Evolutionary conservation across 2,113 vertebrate species (phyloP), one percentile per base, ranked within the genome.

Genomic region (Corythornis madagascariensis): DNA sequence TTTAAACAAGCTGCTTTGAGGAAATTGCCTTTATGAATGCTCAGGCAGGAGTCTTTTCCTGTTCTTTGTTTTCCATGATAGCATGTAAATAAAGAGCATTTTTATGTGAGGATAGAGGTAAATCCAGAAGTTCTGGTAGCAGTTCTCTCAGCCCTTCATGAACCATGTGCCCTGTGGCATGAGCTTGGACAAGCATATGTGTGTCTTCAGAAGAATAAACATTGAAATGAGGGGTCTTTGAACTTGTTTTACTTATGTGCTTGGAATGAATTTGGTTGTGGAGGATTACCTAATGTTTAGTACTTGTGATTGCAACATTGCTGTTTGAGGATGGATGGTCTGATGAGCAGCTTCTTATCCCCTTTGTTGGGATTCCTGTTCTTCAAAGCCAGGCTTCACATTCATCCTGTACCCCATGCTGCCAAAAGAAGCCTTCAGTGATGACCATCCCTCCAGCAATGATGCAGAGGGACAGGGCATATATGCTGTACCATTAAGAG

Each of bases 1-100:
- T 73, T 92, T 88, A 86, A 89, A 66, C 15, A 75, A 69, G 21
- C 24, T 47, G 28, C 35, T 94, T 71, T 91, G 52, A 94, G 79
- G 83, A 71, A 90, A 60, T 56, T 55, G 7, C 20, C 1, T 11
- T 81, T 74, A 33, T 63, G 22, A 81, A 42, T 0, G 1, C 21
- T 70, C 3, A 21, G 56, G 24, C 47, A 64, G 43, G 26, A 81
- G 33, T 11, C 22, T 81, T 79, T 83, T 74, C 60, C 52, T 80
- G 42, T 7, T 69, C 11, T 87, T 94, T 67, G 31, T 88, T 94
- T 88, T 86, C 52, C 10, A 1, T 56, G 33, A 11, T 61, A 53
- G 8, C 16, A 25, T 5, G 31, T 77, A 71, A 77, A 79, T 59
- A 52, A 56, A 47, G 72, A 90, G 1, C 5, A 4, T 2, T 13